phyloP scores from a whole-genome alignment of 2,113 vertebrate species.

The Papio anubis region DNA sequence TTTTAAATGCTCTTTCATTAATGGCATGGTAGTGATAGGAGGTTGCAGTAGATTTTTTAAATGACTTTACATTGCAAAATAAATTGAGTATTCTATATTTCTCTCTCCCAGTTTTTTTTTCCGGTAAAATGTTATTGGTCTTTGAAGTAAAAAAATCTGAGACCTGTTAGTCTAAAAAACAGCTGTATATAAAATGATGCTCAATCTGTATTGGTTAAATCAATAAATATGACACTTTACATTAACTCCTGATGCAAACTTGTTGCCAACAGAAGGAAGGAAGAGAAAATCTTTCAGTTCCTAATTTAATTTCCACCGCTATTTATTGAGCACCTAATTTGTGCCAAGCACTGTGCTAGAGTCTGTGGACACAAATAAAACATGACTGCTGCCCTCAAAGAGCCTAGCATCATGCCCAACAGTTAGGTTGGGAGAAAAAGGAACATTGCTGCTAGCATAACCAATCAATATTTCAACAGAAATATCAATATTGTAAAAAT shows the following conservation, averaged over 20 bases:
- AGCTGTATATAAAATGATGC: background rate
- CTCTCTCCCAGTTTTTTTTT: background rate
- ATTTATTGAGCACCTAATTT: background rate
- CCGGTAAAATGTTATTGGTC: background rate
- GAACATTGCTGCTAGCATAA: background rate
- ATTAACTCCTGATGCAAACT: background rate
- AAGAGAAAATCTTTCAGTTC: background rate
- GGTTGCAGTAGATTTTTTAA: background rate
- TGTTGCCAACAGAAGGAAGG: background rate
- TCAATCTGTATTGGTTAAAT: background rate
- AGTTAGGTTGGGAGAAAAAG: background rate
- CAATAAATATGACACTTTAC: background rate
- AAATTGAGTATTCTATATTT: background rate
- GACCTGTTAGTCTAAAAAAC: background rate
- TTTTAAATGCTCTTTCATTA: background rate
- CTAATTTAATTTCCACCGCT: background rate
- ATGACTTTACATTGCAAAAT: background rate
- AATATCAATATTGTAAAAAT: background rate
- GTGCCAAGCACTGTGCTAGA: background rate
- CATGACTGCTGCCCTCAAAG: background rate
- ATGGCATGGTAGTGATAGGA: background rate
- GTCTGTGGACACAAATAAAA: background rate
- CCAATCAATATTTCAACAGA: background rate
- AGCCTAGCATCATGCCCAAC: background rate
- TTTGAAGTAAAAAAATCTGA: background rate